These are phyloP conservation scores for Aricia agestis DNA, from an alignment of 1,140 invertebrate species.

Conservation along the genomic window DNA sequence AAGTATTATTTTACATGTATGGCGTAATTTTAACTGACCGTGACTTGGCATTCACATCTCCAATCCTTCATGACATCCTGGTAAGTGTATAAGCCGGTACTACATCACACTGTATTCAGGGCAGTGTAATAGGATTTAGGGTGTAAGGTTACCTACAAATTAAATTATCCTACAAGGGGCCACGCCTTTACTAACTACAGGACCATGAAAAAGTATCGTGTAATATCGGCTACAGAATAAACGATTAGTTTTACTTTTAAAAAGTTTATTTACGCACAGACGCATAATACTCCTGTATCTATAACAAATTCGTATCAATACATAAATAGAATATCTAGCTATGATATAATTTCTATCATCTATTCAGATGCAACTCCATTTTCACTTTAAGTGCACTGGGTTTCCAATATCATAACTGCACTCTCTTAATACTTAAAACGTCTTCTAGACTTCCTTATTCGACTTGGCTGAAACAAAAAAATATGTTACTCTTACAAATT, in stretches of 20 bases:
- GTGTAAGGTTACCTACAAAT: no score
- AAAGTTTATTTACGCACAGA: constrained; percentile 36
- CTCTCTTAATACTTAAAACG: constrained; percentile 53
- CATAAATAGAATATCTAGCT: constrained; percentile 47
- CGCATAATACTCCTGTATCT: constrained; percentile 30
- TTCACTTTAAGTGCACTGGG: constrained; percentile 36
- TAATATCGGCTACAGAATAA: no score
- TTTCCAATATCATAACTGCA: constrained; percentile 41
- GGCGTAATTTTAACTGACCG: no score
- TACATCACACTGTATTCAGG: no score
- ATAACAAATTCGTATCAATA: constrained; percentile 22
- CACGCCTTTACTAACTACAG: no score
- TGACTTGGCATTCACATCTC: no score
- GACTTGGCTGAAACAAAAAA: constrained; percentile 55
- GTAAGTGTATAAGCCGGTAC: no score
- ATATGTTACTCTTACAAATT: constrained; percentile 18
- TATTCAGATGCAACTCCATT: constrained; percentile 10
- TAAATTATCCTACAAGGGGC: no score
- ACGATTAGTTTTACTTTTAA: constrained; percentile 19
- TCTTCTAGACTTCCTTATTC: constrained; percentile 40
- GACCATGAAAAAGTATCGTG: no score
- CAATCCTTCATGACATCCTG: no score
- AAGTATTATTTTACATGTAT: no score
- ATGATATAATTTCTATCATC: constrained; percentile 27
- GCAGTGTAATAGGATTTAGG: no score